Base-by-base conservation (phyloP, 1,140 invertebrate genomes). In the Amyelois transitella region DNA sequence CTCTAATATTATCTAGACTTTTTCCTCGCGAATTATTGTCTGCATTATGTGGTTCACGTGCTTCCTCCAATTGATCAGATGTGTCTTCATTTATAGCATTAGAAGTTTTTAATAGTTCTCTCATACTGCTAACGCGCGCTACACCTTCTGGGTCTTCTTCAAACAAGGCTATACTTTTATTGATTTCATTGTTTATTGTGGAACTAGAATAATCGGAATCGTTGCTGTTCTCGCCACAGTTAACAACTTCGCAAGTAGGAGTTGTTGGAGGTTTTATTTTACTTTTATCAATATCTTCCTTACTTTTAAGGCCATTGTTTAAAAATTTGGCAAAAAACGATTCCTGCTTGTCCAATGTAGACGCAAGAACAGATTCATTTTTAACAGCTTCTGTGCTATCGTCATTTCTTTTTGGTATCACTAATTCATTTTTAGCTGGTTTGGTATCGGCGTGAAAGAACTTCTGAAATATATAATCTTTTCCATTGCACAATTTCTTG, bases 241-340 rank as follows among this genome's bases (percentile, higher is more conserved):
- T 56, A 17, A 70, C 51, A 1, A 77, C 53, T 32, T 77, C 65
- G 62, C 71, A 77, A 19, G 61, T 43, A 18, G 69, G 72, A 10
- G 71, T 73, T 20, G 53, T 61, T 0, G 71, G 56, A 28, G 55
- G 58, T 28, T 7, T 14, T 18, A 32, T 20, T 48, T 22, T 20
- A 20, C 45, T 21, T n/a, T 48, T 43, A 53, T 56, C 51, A 18
- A 43, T 10, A 10, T 18, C n/a, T 53, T 43, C 18, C 8, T 19
- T 32, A 18, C 43, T 45, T 48, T 62, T 38, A 17, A 21, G 19
- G 6, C 18, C 25, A 32, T 51, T 58, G 49, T 80, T 79, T 56
- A 90, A 77, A 63, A 84, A 89, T 56, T 81, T 88, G 0, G 72
- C 77, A 71, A 90, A 90, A 61, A 89, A 90, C 3, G 89, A 90